Percentiles rank a stretch among this genome's conserved stretches.
Evolutionary conservation across 2,797 vertebrate genomes (phyloP).

Genomic region (Prunella strophiata): DNA sequence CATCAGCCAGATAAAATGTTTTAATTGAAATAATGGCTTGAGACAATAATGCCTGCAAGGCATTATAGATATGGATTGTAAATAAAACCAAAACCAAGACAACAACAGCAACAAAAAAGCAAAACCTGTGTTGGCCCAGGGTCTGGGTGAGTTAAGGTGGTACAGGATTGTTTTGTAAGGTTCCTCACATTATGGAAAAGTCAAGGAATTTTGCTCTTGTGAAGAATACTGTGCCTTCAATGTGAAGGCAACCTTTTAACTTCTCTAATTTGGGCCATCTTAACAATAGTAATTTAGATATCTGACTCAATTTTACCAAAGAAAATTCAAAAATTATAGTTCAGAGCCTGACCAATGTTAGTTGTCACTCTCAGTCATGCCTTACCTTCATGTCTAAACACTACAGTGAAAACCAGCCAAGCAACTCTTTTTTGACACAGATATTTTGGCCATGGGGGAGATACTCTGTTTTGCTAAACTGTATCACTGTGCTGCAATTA

Average conservation of each 20-base stretch:
- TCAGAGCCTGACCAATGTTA: background rate
- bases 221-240: background rate
- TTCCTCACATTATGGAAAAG: background rate
- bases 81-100: background rate
- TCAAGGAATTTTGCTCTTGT: background rate
- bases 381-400: background rate
- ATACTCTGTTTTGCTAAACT: background rate
- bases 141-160: background rate
- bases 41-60: conserved; percentile 4
- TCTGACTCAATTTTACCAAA: background rate
- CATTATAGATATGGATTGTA: background rate
- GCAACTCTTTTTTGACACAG: background rate
- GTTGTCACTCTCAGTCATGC: background rate
- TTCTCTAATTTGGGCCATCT: background rate
- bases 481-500: background rate
- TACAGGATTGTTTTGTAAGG: background rate
- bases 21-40: conserved; percentile 37
- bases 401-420: background rate
- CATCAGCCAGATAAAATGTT: conserved; percentile 38
- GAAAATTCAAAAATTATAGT: background rate
- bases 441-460: background rate
- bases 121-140: background rate
- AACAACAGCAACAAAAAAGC: background rate
- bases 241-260: background rate
- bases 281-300: background rate